Conservation (phyloP, 2,797 vertebrate genomes). For the Pyrocephalus nanus region DNA sequence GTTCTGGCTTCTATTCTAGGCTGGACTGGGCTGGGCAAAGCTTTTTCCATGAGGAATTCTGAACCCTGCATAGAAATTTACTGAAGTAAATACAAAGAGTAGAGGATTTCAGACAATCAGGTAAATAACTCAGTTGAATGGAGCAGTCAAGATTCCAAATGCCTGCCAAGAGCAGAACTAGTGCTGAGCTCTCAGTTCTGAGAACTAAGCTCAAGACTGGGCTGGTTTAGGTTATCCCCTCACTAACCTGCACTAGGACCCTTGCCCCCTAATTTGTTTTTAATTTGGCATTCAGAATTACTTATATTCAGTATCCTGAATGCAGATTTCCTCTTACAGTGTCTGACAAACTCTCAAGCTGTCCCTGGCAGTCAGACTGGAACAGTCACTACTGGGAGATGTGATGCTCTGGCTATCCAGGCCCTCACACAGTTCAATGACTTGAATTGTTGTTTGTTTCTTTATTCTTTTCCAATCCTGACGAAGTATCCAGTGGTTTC, state of each 20-base stretch:
- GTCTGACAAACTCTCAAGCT: neutral
- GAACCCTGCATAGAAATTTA: neutral
- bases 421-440: neutral
- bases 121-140: neutral
- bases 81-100: neutral
- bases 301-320: neutral
- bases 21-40: neutral
- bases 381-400: neutral
- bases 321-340: neutral
- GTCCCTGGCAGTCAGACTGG: neutral
- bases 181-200: neutral
- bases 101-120: neutral
- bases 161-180: neutral
- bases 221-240: neutral
- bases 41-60: neutral
- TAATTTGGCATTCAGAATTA: neutral
- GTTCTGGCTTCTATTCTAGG: neutral
- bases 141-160: neutral
- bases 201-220: neutral
- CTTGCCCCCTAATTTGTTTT: neutral
- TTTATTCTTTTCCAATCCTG: neutral
- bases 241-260: neutral
- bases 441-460: neutral
- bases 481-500: neutral
- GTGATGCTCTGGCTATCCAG: neutral